These are phyloP conservation scores for Arvicanthis niloticus DNA, from an alignment of 2,113 vertebrate genomes.

Conservation along the genomic window DNA sequence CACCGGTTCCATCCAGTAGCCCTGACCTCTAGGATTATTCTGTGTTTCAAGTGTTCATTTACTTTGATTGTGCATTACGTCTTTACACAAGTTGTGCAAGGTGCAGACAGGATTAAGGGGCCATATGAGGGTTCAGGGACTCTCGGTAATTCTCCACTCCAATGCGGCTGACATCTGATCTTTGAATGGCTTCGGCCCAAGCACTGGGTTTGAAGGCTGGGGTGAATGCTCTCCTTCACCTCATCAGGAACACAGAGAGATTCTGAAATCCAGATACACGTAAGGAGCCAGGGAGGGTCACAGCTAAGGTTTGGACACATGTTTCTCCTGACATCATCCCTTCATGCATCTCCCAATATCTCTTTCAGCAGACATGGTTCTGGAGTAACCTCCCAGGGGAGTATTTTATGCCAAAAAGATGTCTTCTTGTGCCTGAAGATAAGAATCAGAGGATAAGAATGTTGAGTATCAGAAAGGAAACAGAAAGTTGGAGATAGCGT, in stretches of 20 bases:
- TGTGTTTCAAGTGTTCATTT: constrained; percentile 65
- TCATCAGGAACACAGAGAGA: not conserved
- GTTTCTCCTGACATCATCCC: not conserved
- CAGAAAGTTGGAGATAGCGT: not conserved
- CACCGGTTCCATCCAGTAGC: constrained; percentile 23
- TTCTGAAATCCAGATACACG: not conserved
- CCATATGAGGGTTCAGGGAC: not conserved
- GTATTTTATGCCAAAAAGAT: not conserved
- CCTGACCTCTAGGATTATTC: not conserved
- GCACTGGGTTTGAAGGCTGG: not conserved
- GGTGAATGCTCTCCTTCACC: not conserved
- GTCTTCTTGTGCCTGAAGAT: not conserved
- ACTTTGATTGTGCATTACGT: constrained; percentile 50
- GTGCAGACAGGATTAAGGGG: not conserved
- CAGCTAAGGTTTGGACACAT: not conserved
- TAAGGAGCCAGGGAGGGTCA: not conserved
- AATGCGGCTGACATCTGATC: constrained; percentile 5
- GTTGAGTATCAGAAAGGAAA: not conserved
- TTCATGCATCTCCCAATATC: not conserved
- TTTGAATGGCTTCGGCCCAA: constrained; percentile 12
- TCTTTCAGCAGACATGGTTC: not conserved
- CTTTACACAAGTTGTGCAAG: constrained; percentile 43
- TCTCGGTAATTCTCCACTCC: constrained; percentile 32
- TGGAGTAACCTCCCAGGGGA: not conserved
- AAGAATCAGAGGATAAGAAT: not conserved